Conservation (phyloP, 2,797 vertebrate species). For the Capromys pilorides region DNA sequence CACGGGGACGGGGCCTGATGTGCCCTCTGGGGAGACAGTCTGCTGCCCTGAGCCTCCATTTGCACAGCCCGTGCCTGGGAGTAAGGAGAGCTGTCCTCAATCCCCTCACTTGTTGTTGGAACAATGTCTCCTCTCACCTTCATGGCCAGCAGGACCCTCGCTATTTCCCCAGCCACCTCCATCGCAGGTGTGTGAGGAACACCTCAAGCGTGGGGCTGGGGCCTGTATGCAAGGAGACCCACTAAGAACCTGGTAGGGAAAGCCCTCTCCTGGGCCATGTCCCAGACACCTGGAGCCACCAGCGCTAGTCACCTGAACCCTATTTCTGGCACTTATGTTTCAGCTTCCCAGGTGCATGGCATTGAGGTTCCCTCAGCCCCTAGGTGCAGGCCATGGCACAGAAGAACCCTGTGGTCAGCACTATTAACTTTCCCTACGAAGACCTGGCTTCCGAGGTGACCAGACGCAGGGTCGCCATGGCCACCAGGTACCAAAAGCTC, state of each 20-base stretch:
- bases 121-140: not conserved
- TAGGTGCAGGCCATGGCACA: constrained; percentile 9
- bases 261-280: not conserved
- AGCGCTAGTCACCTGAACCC: not conserved
- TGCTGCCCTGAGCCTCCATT: not conserved
- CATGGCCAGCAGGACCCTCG: accelerated
- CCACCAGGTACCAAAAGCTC: constrained; percentile 59
- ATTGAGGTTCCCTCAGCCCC: not conserved
- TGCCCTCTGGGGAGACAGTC: not conserved
- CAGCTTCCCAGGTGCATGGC: constrained; percentile 30
- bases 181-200: not conserved
- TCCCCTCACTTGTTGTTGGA: not conserved
- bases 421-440: not conserved
- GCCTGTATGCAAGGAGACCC: too few species aligned
- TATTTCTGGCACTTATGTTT: not conserved
- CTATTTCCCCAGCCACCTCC: too few species aligned
- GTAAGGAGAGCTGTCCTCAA: not conserved
- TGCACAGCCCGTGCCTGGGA: too few species aligned
- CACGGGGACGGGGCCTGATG: accelerated
- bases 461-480: constrained; percentile 70
- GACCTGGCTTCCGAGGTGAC: constrained; percentile 74
- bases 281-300: not conserved
- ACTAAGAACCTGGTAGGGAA: accelerated
- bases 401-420: not conserved
- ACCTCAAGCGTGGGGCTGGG: not conserved